Percentiles rank a stretch among this genome's conserved stretches.
Conservation (phyloP, 2,888 invertebrate species). For the Kuschelorhynchus macadamiae region DNA sequence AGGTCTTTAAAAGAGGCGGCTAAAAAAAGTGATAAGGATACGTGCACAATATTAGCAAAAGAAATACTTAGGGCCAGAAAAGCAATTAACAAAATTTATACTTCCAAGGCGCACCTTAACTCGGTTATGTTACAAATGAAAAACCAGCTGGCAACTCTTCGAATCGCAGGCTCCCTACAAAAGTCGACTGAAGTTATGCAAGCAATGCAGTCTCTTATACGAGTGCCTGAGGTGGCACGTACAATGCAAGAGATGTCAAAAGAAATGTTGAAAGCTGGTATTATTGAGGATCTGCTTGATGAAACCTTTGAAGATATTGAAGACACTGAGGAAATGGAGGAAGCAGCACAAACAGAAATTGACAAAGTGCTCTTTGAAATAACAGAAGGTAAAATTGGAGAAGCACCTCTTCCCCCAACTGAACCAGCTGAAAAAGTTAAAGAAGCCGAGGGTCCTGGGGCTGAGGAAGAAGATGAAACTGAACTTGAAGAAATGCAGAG, state of each 20-base stretch:
- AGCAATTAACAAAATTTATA: constrained; percentile 91
- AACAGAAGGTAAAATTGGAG: constrained; percentile 92
- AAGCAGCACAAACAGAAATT: constrained; percentile 92
- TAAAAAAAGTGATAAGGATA: constrained; percentile 93
- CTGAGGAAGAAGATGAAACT: constrained; percentile 74
- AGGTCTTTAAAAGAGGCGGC: constrained; percentile 95
- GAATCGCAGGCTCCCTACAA: constrained; percentile 92
- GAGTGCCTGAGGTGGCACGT: constrained; percentile 92
- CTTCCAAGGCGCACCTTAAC: constrained; percentile 97
- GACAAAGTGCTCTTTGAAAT: constrained; percentile 82
- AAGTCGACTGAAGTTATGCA: constrained; percentile 99
- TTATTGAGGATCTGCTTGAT: constrained; percentile 99
- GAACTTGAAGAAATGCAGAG: constrained; percentile 95
- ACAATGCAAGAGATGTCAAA: constrained; percentile 98
- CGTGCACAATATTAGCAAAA: constrained; percentile 93
- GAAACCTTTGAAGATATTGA: constrained; percentile 96
- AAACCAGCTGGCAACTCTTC: constrained; percentile 95
- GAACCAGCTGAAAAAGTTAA: constrained; percentile 71
- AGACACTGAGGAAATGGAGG: constrained; percentile 95
- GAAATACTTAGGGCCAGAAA: constrained; percentile 91
- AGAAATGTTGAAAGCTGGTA: constrained; percentile 99
- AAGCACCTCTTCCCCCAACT: constrained; percentile 84
- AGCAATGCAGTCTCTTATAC: constrained; percentile 93
- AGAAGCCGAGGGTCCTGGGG: constrained; percentile 71
- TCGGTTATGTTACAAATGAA: constrained; percentile 98